Base-by-base conservation (phyloP, 2,888 invertebrate species). In the Rotaria socialis region DNA sequence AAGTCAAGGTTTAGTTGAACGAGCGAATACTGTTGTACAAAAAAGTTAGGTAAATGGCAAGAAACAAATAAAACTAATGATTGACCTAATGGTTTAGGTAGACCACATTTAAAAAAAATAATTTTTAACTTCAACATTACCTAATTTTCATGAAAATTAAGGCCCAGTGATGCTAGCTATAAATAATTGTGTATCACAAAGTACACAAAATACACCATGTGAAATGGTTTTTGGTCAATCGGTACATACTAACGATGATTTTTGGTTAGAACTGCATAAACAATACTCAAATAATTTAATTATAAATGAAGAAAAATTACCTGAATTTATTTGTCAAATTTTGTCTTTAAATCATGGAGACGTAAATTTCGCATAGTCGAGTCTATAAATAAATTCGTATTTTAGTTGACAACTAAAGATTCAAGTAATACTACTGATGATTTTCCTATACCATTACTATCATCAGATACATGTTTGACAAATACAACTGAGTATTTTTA, bases 31-130 rank as follows among this genome's bases (percentile, higher is more conserved):
- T 19, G 80, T 80, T 11, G 80, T 80, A 8, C 85, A 85, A 47
- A 16, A 60, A 2, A 85, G 67, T 11, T 85, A 27, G 85, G 74
- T 1, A 85, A 85, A 60, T 67, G 85, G 67, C 4, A 35, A 50
- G 85, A 85, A 41, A 43, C 7, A 47, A 85, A 85, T 67, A 47
- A n/a, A 56, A 24, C 80, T 14, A 4, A 7, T 8, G 5, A 60
- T 67, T 58, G 67, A 19, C 22, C 35, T 16, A 43, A 41, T 50
- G 67, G 6, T n/a, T 67, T 50, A 50, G 50, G 41, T 47, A 56
- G 43, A 0, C 10, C 4, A 43, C 6, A 2, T 27, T 67, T 67
- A 0, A 27, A n/a, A 8, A 35, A 16, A 67, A 11, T 50, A 50
- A 10, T 27, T 14, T 14, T 35, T 11, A 50, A 8, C 4, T 8